phyloP scores from a whole-genome alignment of 35 echinoderm and acorn worm species.

The Patiria miniata region DNA sequence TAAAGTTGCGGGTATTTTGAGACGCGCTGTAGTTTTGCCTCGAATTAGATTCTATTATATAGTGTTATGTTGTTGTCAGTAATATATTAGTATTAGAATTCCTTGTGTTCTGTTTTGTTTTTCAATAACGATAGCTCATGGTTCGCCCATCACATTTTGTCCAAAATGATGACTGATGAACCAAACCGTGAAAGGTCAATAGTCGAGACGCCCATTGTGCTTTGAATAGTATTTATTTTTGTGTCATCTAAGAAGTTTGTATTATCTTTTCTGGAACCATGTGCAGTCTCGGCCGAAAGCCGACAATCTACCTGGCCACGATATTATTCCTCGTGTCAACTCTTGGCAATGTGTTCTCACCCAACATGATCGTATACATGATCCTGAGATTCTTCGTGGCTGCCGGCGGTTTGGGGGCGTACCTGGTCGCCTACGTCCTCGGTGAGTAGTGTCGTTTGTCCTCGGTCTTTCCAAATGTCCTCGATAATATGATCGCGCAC shows the following conservation, averaged over 20 bases:
- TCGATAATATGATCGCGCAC: no score
- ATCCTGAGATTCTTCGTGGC: constrained; percentile 34
- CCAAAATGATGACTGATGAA: no score
- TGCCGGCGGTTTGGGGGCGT: constrained; percentile 20
- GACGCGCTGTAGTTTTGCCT: no score
- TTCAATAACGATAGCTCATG: no score
- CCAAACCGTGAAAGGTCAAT: no score
- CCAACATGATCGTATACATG: constrained; percentile 12
- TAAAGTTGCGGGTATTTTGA: no score
- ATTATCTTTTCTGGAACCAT: background rate
- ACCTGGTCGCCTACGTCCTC: constrained; percentile 14
- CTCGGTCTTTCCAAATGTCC: no score
- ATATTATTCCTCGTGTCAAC: background rate
- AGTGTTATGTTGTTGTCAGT: no score
- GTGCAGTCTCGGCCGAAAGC: constrained; percentile 2
- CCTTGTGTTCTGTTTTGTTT: no score
- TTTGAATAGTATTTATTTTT: background rate
- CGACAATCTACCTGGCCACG: background rate
- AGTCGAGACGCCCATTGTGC: background rate
- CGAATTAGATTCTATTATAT: no score
- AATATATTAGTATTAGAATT: no score
- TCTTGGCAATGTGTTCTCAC: constrained; percentile 25
- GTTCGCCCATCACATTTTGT: no score
- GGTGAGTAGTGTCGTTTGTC: background rate
- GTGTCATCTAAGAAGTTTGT: background rate